Evolutionary conservation across 2,888 invertebrate genomes (phyloP).

Genomic region (Mesochorus sp.): DNA sequence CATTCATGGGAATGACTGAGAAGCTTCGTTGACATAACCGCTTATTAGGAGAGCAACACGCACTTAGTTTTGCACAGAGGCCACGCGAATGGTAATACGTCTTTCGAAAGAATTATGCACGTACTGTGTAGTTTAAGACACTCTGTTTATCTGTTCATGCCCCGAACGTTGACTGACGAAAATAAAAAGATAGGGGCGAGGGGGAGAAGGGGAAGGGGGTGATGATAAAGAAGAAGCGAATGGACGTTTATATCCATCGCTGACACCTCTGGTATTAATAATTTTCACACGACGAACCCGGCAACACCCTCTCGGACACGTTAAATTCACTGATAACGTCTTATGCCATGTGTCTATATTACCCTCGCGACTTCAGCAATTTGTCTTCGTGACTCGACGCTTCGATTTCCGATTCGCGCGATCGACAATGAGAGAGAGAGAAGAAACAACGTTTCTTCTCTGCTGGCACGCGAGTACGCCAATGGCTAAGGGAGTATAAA

Average conservation of each 20-base stretch:
- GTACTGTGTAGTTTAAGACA: background rate
- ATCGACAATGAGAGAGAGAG: conserved; percentile 2
- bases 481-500: conserved; percentile 24
- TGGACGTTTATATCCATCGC: conserved; percentile 36
- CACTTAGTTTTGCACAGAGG: conserved; percentile 24
- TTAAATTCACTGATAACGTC: conserved; percentile 48
- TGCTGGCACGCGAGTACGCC: background rate
- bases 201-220: conserved; percentile 16
- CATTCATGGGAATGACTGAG: conserved; percentile 62
- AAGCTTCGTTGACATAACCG: conserved; percentile 66
- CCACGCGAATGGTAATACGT: conserved; percentile 55
- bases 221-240: no score
- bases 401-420: conserved; percentile 54
- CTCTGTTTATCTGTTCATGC: background rate
- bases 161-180: conserved; percentile 58
- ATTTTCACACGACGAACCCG: conserved; percentile 61
- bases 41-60: conserved; percentile 65
- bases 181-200: conserved; percentile 22
- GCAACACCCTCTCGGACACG: conserved; percentile 34
- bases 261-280: conserved; percentile 70
- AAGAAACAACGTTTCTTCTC: background rate
- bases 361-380: conserved; percentile 67
- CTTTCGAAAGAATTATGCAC: conserved; percentile 34
- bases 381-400: conserved; percentile 76
- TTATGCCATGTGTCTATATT: background rate